Evolutionary conservation across 2,888 invertebrate genomes (phyloP).

Genomic region (Argyra leucocephala): DNA sequence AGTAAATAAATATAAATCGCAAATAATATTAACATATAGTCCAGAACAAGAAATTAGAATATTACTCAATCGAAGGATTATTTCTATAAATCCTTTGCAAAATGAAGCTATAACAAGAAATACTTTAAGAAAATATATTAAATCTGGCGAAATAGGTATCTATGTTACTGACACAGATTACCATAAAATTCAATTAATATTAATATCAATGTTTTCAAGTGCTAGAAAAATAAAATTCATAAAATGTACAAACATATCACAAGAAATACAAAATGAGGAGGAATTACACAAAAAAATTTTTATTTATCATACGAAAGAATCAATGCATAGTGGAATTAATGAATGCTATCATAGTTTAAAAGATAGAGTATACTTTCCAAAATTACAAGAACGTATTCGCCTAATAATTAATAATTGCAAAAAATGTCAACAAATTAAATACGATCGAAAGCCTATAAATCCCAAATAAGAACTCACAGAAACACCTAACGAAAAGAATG

Average conservation of each 20-base stretch:
- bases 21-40: constrained; percentile 22
- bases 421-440: constrained; percentile 11
- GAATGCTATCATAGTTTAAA: constrained; percentile 20
- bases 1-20: constrained; percentile 22
- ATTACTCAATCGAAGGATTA: constrained; percentile 18
- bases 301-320: constrained; percentile 21
- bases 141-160: constrained; percentile 16
- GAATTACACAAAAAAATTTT: constrained; percentile 20
- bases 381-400: constrained; percentile 20
- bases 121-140: constrained; percentile 17
- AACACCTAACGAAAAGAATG: constrained; percentile 15
- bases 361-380: constrained; percentile 20
- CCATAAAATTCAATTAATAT: constrained; percentile 17
- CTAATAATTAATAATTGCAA: constrained; percentile 20
- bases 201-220: constrained; percentile 19
- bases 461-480: constrained; percentile 18
- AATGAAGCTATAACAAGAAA: constrained; percentile 16
- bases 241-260: constrained; percentile 14
- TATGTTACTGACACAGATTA: constrained; percentile 18
- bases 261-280: constrained; percentile 19
- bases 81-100: constrained; percentile 17
- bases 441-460: constrained; percentile 18
- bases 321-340: constrained; percentile 22
- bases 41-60: constrained; percentile 14
- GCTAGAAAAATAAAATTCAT: constrained; percentile 16